Conservation (phyloP, 2,888 invertebrate species). For the Beris morrisii region DNA sequence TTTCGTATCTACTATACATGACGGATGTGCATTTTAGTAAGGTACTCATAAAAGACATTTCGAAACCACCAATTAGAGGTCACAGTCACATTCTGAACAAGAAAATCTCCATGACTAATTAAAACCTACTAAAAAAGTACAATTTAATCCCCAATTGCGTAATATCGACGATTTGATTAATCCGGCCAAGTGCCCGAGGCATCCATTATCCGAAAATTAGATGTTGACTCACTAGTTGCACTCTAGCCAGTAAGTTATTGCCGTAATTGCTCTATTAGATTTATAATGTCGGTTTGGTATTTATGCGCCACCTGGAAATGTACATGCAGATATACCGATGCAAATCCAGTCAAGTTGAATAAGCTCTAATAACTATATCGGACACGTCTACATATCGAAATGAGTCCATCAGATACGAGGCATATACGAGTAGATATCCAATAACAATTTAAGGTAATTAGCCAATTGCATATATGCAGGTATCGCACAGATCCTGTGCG, state of each 20-base stretch:
- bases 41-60: too few species aligned
- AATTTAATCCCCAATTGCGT: too few species aligned
- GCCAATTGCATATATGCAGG: slow-evolving; percentile 11
- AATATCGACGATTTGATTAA: too few species aligned
- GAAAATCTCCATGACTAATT: too few species aligned
- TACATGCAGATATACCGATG: slow-evolving; percentile 8
- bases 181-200: too few species aligned
- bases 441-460: background rate
- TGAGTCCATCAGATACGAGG: slow-evolving; percentile 5
- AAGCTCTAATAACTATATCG: slow-evolving; percentile 8
- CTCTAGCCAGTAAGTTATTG: background rate
- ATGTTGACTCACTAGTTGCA: background rate
- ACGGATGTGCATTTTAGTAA: too few species aligned
- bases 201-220: background rate
- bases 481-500: background rate
- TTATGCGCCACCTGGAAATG: slow-evolving; percentile 20
- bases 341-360: slow-evolving; percentile 18
- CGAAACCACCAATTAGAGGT: too few species aligned
- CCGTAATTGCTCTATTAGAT: slow-evolving; percentile 26
- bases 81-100: too few species aligned
- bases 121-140: too few species aligned
- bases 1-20: too few species aligned
- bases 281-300: slow-evolving; percentile 18
- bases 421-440: too few species aligned
- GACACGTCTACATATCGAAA: slow-evolving; percentile 2